phyloP scores from a whole-genome alignment of 2,113 vertebrate genomes.

The Alligator sinensis region DNA sequence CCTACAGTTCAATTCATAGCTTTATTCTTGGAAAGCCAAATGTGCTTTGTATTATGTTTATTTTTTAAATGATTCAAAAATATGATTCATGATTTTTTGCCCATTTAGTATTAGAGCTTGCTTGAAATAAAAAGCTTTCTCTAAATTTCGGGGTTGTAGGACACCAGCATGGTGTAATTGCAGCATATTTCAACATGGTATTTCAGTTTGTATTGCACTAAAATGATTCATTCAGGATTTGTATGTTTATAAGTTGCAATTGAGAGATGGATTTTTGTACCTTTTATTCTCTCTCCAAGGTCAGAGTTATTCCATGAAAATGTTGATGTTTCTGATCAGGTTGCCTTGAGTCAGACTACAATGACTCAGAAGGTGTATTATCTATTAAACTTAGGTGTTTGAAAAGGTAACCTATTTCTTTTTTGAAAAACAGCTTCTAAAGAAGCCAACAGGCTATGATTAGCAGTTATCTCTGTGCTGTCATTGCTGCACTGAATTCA shows the following conservation, averaged over 20 bases:
- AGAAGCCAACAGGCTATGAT: constrained; percentile 25
- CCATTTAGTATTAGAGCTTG: not conserved
- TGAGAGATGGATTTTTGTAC: not conserved
- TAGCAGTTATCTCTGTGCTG: not conserved
- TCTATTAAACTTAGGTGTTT: not conserved
- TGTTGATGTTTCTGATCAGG: not conserved
- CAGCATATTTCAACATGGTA: not conserved
- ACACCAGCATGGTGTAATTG: not conserved
- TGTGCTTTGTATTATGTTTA: not conserved
- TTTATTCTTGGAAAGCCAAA: not conserved
- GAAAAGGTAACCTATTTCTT: not conserved
- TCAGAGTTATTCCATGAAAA: not conserved
- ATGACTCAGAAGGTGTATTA: not conserved
- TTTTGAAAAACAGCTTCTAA: constrained; percentile 20
- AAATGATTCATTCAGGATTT: not conserved
- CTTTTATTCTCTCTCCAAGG: not conserved
- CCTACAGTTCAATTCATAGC: not conserved
- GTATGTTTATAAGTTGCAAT: not conserved
- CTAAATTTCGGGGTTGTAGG: not conserved
- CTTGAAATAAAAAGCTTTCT: not conserved
- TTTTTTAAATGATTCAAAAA: not conserved
- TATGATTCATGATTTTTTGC: not conserved
- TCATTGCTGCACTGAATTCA: not conserved
- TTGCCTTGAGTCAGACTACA: not conserved
- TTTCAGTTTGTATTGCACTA: not conserved